Percentiles rank a stretch among this genome's conserved stretches.
Conservation (phyloP, 1,140 invertebrate species). For the Platorchestia sp. region DNA sequence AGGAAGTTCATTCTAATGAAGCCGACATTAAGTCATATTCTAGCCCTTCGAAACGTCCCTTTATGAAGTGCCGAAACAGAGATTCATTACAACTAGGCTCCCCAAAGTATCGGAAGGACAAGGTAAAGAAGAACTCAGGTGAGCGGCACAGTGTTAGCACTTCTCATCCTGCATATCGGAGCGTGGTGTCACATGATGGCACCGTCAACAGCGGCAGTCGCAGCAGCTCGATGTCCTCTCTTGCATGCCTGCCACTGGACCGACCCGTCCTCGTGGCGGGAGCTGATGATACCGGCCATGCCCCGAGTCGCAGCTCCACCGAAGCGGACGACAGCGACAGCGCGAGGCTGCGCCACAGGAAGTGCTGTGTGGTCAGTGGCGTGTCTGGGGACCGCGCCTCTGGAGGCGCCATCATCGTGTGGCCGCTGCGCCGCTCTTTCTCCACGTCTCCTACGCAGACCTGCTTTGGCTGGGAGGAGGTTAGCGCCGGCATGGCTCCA, state of each 20-base stretch:
- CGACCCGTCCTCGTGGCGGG: not conserved
- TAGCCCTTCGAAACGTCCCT: not conserved
- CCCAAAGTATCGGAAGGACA: not conserved
- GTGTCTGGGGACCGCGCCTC: not conserved
- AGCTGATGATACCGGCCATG: not conserved
- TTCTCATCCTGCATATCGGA: not conserved
- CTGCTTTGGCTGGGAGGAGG: slow-evolving; percentile 44
- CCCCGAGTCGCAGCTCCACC: not conserved
- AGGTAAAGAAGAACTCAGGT: not conserved
- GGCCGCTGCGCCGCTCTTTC: slow-evolving; percentile 23
- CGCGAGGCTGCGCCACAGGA: slow-evolving; percentile 30
- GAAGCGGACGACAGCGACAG: not conserved
- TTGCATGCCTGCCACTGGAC: not conserved
- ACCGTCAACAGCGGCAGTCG: slow-evolving; percentile 20
- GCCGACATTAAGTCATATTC: not conserved
- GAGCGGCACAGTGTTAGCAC: not conserved
- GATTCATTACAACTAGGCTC: not conserved
- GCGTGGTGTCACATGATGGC: not conserved
- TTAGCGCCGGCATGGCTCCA: slow-evolving; percentile 38
- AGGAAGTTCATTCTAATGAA: not conserved
- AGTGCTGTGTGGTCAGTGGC: slow-evolving; percentile 30
- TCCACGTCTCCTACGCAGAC: slow-evolving; percentile 27
- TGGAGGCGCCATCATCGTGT: slow-evolving; percentile 39
- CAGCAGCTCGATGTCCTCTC: slow-evolving; percentile 35
- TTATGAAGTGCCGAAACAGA: not conserved